Conservation (phyloP, 2,113 vertebrate genomes). For the Hyla sarda region DNA sequence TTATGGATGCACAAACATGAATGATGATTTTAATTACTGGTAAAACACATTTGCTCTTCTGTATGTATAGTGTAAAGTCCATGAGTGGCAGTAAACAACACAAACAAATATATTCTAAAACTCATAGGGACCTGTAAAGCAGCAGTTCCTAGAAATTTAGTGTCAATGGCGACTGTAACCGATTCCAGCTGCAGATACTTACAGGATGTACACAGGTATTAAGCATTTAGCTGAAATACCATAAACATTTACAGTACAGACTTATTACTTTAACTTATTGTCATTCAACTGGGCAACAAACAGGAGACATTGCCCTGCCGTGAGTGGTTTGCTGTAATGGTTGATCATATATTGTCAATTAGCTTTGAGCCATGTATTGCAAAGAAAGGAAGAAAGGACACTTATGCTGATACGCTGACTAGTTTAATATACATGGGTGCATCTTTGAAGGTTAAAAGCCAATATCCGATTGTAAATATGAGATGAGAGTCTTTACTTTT, state of each 20-base stretch:
- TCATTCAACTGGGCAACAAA: not conserved
- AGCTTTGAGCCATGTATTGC: not conserved
- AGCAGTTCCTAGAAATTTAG: not conserved
- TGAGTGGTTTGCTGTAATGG: not conserved
- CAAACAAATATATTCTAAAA: not conserved
- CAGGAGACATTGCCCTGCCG: not conserved
- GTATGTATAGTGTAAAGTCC: not conserved
- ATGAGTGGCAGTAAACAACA: not conserved
- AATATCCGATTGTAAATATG: too few relatives aligned
- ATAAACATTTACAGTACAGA: too few relatives aligned
- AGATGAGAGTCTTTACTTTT: too few relatives aligned
- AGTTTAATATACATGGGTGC: too few relatives aligned
- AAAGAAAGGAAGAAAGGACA: not conserved
- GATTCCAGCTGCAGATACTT: conserved; percentile 6
- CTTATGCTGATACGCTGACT: not conserved
- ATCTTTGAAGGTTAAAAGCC: too few relatives aligned
- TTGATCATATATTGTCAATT: not conserved
- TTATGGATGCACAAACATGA: conserved; percentile 14
- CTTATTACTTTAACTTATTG: not conserved
- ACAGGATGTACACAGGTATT: not conserved
- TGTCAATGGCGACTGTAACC: not conserved
- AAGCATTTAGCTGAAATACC: not conserved
- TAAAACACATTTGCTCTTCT: not conserved
- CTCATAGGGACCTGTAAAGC: not conserved
- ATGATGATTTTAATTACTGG: conserved; percentile 19